Evolutionary conservation across 2,888 invertebrate species (phyloP), one percentile per base, ranked within the genome.

Genomic region (Volucella inflata): DNA sequence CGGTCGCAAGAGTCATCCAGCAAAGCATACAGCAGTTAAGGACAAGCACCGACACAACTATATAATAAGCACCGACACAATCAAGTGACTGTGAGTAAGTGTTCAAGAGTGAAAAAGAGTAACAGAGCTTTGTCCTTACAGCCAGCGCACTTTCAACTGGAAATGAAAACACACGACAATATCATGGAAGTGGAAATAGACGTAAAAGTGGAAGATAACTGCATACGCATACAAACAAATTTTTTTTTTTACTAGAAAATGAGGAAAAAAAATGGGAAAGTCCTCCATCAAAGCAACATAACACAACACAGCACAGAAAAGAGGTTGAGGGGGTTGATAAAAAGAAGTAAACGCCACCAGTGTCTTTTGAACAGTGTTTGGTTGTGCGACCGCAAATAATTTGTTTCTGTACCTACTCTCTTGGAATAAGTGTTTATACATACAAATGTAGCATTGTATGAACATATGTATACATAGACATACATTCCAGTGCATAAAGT

Each of bases 371-470:
- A 68, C 38, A 68, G 62, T 62, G 71, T 71, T 77, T 72, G 72
- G 81, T 64, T 72, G 81, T 85, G 85, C 81, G 81, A 85, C 81
- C 85, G 68, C 81, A 85, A 81, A 76, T 72, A 77, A 77, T 85
- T 30, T 30, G 6, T 30, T 30, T 30, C 76, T 80, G 72, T 72
- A 77, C 80, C 71, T 80, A 75, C 64, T 80, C 71, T 80, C 55
- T 67, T 85, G 70, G 71, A 80, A 85, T 75, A 67, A 85, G 30
- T 30, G 30, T 30, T 30, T 30, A 30, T 30, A 30, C 30, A 30
- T 30, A 30, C 30, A 30, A 30, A 30, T 30, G 30, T 30, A 30
- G 6, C 30, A 30, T 6, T 6, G 30, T 30, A 30, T 30, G 30
- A 30, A 30, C 30, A 30, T 30, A 30, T 30, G 6, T 30, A 30